Percentiles rank a stretch among this genome's conserved stretches.
Conservation (phyloP, 2,113 vertebrate species). For the Turnix velox region DNA sequence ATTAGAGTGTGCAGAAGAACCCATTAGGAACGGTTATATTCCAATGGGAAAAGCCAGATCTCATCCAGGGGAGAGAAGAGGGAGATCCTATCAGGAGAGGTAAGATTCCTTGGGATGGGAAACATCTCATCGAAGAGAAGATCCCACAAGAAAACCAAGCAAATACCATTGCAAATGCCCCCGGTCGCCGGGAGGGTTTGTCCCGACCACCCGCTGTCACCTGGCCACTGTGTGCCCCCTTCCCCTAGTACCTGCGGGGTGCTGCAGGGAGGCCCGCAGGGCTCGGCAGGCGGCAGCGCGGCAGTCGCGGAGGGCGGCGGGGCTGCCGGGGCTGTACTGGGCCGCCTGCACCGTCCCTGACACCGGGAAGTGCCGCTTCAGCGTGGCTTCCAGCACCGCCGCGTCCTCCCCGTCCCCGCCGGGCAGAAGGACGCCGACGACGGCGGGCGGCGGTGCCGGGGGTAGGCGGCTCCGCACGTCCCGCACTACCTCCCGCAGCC, state of each 20-base stretch:
- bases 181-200: fast-evolving
- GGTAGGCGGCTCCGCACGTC: conserved; percentile 59
- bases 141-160: not conserved
- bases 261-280: conserved; percentile 59
- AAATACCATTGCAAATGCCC: not conserved
- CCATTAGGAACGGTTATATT: no score
- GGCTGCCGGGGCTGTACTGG: conserved; percentile 15
- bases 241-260: not conserved
- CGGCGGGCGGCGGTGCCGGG: not conserved
- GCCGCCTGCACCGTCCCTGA: conserved; percentile 65
- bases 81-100: not conserved
- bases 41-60: not conserved
- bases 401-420: not conserved
- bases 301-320: not conserved
- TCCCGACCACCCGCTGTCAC: not conserved
- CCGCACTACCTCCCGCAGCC: conserved; percentile 66
- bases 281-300: conserved; percentile 40
- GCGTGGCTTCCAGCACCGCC: not conserved
- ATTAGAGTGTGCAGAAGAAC: not conserved
- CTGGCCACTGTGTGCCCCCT: not conserved
- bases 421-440: conserved; percentile 14
- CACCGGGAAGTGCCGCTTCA: conserved; percentile 42
- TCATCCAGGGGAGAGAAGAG: no score
- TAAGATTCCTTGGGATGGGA: not conserved
- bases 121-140: not conserved